Conservation (phyloP, 1,140 invertebrate species). For the Neodiprion pinetum region DNA sequence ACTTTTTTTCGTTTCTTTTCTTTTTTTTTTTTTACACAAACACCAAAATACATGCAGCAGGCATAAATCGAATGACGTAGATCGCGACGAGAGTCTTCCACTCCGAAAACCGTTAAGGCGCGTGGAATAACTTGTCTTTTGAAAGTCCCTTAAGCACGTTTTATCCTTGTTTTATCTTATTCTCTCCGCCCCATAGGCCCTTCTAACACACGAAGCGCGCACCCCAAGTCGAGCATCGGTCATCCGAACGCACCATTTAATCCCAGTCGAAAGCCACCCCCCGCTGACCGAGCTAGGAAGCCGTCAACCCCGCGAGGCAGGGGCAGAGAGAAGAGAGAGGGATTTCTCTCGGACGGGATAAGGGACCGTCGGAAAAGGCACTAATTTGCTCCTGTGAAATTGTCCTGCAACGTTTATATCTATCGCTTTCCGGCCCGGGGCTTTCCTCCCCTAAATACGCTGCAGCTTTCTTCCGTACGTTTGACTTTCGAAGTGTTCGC, state of each 20-base stretch:
- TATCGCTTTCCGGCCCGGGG: background rate
- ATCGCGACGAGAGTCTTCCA: no score
- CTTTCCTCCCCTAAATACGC: no score
- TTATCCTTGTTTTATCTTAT: conserved; percentile 5
- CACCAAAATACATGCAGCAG: background rate
- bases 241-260: conserved; percentile 7
- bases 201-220: background rate
- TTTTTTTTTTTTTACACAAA: background rate
- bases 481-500: no score
- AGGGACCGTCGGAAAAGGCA: background rate
- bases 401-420: conserved; percentile 7
- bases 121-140: background rate
- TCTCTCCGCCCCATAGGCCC: background rate
- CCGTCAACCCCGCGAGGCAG: background rate
- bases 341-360: background rate
- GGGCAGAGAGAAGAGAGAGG: background rate
- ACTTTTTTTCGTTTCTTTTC: background rate
- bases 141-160: background rate
- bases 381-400: conserved; percentile 3
- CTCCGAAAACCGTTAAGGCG: no score
- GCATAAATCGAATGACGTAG: no score
- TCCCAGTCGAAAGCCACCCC: background rate
- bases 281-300: background rate
- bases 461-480: no score
- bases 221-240: conserved; percentile 6